Conservation (phyloP, 2,797 vertebrate genomes). For the Gallinago stenura region DNA sequence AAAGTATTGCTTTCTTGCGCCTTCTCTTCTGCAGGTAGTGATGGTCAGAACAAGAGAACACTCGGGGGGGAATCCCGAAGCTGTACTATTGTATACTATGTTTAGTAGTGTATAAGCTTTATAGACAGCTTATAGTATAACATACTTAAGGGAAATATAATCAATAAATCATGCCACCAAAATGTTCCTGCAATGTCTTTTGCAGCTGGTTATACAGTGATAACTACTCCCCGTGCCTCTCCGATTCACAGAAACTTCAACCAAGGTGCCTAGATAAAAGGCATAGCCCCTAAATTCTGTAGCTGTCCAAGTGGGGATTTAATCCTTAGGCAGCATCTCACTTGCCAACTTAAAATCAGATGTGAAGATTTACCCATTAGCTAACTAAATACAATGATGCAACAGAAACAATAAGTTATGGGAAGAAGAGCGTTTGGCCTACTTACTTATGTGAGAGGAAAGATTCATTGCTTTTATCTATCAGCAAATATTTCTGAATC, state of each 20-base stretch:
- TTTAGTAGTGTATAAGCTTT: not conserved
- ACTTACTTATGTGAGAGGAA: not conserved
- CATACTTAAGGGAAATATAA: not conserved
- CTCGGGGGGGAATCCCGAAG: not conserved
- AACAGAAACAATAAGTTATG: not conserved
- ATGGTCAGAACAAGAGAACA: not conserved
- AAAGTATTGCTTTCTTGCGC: not conserved
- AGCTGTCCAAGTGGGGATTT: not conserved
- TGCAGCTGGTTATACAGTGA: not conserved
- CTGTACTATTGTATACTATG: not conserved
- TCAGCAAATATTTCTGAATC: not conserved
- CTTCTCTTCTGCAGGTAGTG: not conserved
- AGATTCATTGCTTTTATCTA: not conserved
- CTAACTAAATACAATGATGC: not conserved
- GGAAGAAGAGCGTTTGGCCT: not conserved
- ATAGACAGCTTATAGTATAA: not conserved
- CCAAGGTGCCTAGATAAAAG: not conserved
- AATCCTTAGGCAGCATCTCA: not conserved
- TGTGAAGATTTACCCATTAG: not conserved
- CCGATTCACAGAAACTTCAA: not conserved
- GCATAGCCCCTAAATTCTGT: not conserved
- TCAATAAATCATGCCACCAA: not conserved
- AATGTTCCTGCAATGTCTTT: not conserved
- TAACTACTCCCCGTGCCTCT: not conserved
- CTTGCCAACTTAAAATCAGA: not conserved